phyloP scores from a whole-genome alignment of 2,113 vertebrate species.

The Osmerus eperlanus region DNA sequence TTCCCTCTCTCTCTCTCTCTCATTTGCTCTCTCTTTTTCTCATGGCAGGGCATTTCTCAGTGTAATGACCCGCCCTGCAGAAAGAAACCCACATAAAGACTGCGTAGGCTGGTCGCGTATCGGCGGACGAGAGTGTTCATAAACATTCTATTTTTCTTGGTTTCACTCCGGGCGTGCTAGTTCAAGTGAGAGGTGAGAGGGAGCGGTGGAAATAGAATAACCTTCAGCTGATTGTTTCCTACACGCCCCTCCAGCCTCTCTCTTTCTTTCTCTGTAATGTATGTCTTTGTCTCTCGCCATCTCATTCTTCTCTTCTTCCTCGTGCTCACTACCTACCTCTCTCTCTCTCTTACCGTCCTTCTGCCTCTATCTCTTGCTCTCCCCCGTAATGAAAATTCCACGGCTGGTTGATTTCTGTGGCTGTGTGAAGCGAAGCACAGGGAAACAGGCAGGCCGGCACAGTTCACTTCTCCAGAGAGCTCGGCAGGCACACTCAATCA shows the following conservation, averaged over 20 bases:
- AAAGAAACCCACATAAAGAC: neutral
- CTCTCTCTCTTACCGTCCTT: slow-evolving; percentile 22
- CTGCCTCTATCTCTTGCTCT: slow-evolving; percentile 12
- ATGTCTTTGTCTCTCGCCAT: slow-evolving; percentile 12
- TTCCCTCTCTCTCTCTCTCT: too few species aligned
- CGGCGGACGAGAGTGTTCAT: neutral
- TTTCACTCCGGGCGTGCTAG: neutral
- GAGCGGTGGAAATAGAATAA: slow-evolving; percentile 4
- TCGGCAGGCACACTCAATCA: slow-evolving; percentile 58
- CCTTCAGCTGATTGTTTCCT: slow-evolving; percentile 1
- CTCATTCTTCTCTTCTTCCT: neutral
- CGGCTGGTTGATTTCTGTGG: slow-evolving; percentile 56
- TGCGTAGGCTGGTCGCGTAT: too few species aligned
- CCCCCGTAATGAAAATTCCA: slow-evolving; percentile 45
- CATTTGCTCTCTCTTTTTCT: neutral
- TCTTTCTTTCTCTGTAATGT: slow-evolving; percentile 2
- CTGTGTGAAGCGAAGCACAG: slow-evolving; percentile 36
- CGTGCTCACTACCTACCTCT: slow-evolving; percentile 17
- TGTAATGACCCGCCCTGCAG: neutral
- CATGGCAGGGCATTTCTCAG: slow-evolving; percentile 7
- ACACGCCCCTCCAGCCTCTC: neutral
- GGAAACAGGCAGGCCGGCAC: slow-evolving; percentile 54
- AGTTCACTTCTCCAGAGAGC: slow-evolving; percentile 63
- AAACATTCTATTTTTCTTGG: neutral
- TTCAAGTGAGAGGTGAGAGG: slow-evolving; percentile 2